Evolutionary conservation across 2,888 invertebrate genomes (phyloP).

Genomic region (Stegana nigrithorax): DNA sequence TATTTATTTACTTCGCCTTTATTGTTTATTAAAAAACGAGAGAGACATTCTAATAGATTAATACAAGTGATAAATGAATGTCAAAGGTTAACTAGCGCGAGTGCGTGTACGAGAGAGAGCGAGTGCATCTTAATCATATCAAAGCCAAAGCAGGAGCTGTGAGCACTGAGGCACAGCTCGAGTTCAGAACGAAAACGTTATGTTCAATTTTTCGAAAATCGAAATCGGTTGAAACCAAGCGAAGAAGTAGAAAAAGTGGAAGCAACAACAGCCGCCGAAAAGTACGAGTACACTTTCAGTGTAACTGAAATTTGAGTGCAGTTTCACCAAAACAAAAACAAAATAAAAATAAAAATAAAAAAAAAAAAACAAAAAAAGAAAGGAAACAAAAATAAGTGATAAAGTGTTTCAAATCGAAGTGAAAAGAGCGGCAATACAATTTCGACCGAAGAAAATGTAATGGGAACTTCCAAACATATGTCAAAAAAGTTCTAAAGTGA

Average conservation of each 20-base stretch:
- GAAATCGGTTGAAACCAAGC: no score
- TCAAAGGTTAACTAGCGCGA: slow-evolving; percentile 40
- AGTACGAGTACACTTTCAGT: no score
- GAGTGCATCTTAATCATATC: slow-evolving; percentile 16
- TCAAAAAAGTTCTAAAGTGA: slow-evolving; percentile 17
- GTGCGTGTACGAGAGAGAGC: slow-evolving; percentile 3
- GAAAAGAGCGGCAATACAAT: slow-evolving; percentile 17
- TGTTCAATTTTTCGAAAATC: no score
- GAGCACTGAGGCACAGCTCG: no score
- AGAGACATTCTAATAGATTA: slow-evolving; percentile 45
- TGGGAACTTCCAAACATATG: slow-evolving; percentile 50
- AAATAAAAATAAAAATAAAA: not conserved
- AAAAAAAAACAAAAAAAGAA: slow-evolving; percentile 8
- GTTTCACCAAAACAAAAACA: slow-evolving; percentile 8
- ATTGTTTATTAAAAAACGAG: slow-evolving; percentile 21
- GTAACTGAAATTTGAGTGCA: no score
- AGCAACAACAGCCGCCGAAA: no score
- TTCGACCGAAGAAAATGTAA: slow-evolving; percentile 16
- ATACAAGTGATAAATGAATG: slow-evolving; percentile 45
- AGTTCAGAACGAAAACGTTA: no score
- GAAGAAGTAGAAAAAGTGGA: no score
- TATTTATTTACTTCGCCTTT: no score
- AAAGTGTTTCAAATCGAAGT: slow-evolving; percentile 20
- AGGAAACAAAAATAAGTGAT: not conserved
- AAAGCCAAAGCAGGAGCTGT: not conserved